These are phyloP conservation scores for Myathropa florea DNA, from an alignment of 2,888 invertebrate genomes.

Conservation along the genomic window DNA sequence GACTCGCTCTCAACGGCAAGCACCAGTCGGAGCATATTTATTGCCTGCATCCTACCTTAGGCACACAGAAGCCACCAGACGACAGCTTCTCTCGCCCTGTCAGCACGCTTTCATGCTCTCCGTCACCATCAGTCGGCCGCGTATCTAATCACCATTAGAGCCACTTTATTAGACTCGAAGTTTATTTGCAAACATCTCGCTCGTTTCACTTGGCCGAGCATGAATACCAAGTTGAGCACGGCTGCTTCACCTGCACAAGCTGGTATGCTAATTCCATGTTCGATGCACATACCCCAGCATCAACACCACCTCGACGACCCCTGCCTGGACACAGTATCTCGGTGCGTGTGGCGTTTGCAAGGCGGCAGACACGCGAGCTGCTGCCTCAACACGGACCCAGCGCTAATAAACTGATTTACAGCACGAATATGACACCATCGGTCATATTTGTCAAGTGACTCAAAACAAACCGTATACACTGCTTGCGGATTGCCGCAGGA, in stretches of 20 bases:
- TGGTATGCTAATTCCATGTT: slow-evolving; percentile 60
- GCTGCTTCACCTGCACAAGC: slow-evolving; percentile 45
- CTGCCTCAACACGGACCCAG: slow-evolving; percentile 2
- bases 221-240: slow-evolving; percentile 54
- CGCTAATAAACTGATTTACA: slow-evolving; percentile 63
- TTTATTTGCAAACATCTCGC: slow-evolving; percentile 66
- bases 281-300: slow-evolving; percentile 20
- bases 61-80: slow-evolving; percentile 49
- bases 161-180: slow-evolving; percentile 63
- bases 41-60: neutral
- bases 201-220: slow-evolving; percentile 58
- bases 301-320: neutral
- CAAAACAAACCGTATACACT: slow-evolving; percentile 18
- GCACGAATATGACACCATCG: slow-evolving; percentile 46
- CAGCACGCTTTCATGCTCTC: neutral
- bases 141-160: slow-evolving; percentile 66
- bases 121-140: slow-evolving; percentile 33
- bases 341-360: slow-evolving; percentile 40
- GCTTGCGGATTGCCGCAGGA: neutral
- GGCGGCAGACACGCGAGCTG: slow-evolving; percentile 7
- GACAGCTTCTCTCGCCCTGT: slow-evolving; percentile 21
- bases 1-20: neutral
- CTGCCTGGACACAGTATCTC: neutral
- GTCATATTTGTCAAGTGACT: slow-evolving; percentile 42
- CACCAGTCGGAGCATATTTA: neutral